Percentiles rank a stretch among this genome's conserved stretches.
phyloP scores from a whole-genome alignment of 2,888 invertebrate genomes.

The Nudaria mundana region DNA sequence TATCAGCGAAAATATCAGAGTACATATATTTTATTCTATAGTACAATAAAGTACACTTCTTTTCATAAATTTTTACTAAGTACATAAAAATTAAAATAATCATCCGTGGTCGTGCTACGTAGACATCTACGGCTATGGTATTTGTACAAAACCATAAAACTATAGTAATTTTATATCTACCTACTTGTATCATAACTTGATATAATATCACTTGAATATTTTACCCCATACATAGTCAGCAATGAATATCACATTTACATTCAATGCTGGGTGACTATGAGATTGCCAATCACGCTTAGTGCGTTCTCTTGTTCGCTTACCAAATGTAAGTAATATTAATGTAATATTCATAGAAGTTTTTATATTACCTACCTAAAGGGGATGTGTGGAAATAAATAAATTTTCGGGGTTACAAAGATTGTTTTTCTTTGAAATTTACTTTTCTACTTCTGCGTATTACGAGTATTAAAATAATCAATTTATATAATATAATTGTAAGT shows the following conservation, averaged over 20 bases:
- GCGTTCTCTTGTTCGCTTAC: constrained; percentile 6
- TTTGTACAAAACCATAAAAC: constrained; percentile 1
- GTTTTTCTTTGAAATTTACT: not conserved
- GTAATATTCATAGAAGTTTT: constrained; percentile 12
- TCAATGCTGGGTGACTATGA: not conserved
- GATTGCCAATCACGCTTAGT: constrained; percentile 11
- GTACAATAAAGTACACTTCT: too few relatives aligned
- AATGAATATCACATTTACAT: too few relatives aligned
- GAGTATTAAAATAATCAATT: too few relatives aligned
- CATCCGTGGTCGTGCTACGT: too few relatives aligned
- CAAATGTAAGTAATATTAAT: constrained; percentile 7
- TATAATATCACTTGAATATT: constrained; percentile 1
- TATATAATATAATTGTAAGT: too few relatives aligned
- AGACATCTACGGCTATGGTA: too few relatives aligned
- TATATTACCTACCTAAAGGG: constrained; percentile 13
- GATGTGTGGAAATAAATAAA: constrained; percentile 6
- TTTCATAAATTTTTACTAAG: too few relatives aligned
- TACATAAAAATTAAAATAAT: too few relatives aligned
- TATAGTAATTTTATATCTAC: too few relatives aligned
- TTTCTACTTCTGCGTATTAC: too few relatives aligned
- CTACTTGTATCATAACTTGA: constrained; percentile 1
- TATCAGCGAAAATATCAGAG: too few relatives aligned
- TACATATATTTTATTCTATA: too few relatives aligned
- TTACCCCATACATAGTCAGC: not conserved
- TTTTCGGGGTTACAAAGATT: constrained; percentile 3